Evolutionary conservation across 1,140 invertebrate species (phyloP), one percentile per base, ranked within the genome.

Genomic region (Mylabris phalerata): DNA sequence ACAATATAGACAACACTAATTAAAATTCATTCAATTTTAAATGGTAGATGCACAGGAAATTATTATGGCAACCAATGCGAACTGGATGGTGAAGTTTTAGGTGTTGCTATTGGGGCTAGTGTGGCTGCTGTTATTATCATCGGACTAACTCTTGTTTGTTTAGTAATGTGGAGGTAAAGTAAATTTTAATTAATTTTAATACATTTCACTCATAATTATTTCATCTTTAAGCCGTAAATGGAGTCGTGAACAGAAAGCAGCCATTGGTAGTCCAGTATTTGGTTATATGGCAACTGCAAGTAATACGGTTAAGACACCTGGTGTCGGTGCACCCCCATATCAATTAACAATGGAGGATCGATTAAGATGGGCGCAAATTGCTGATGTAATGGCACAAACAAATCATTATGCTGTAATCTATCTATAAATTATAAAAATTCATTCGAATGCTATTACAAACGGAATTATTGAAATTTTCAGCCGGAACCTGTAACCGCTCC

Each of bases 61-160:
- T 93, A 90, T 72, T 94, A 94, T 71, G 92, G 92, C 1, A 80
- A 82, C 1, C 83, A 88, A 67, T 95, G 93, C 72, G 92, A 95
- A 73, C 84, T 94, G 42, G 93, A 95, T 69, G 92, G 90, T 6
- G 92, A 95, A 78, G 91, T 95, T 45, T 74, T 95, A 27, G 91
- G 88, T 0, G 92, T 94, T 13, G 90, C 92, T 0, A 86, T 94
- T 57, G 92, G 92, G 10, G 92, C 91, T 0, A 92, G 90, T 2
- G 82, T 94, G 3, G 87, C 88, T 5, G 92, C 92, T 19, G 80
- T 93, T 3, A 82, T 94, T 26, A 93, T 95, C 50, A 95, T 95
- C 66, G 83, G 89, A 1, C 73, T 93, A 26, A 95, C 92, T 0
- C 75, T 95, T 1, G 84, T 90, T 1, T 92, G 90, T 65, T 79